Conservation (phyloP, 2,797 vertebrate species). For the Triplophysa bombifrons region DNA sequence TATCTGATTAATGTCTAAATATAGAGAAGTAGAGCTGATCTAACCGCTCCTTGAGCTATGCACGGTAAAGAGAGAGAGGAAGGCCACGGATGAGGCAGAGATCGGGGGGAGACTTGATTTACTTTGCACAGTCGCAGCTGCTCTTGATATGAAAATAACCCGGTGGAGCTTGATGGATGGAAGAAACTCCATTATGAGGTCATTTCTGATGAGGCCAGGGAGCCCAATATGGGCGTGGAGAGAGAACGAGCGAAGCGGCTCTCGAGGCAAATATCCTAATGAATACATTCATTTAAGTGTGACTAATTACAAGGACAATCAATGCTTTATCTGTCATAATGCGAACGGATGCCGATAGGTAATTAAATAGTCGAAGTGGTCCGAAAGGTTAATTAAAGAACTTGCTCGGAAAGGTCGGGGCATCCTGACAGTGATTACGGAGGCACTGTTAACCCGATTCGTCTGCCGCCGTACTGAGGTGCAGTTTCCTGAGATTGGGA, state of each 20-base stretch:
- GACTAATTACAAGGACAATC: constrained; percentile 43
- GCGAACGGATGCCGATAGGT: constrained; percentile 21
- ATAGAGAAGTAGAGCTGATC: constrained; percentile 29
- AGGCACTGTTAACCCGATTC: constrained; percentile 9
- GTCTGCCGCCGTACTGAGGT: neutral
- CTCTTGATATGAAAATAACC: constrained; percentile 38
- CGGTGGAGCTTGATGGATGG: constrained; percentile 21
- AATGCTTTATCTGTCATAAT: constrained; percentile 37
- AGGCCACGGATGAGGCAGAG: constrained; percentile 19
- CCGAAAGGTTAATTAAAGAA: constrained; percentile 50
- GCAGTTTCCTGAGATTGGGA: constrained; percentile 18
- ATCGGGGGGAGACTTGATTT: constrained; percentile 37
- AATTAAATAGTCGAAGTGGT: constrained; percentile 40
- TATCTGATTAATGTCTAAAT: constrained; percentile 49
- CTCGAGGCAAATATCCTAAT: neutral
- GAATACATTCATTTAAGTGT: constrained; percentile 23
- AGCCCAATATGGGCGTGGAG: constrained; percentile 3
- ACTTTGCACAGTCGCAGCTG: constrained; percentile 38
- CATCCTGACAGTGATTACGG: constrained; percentile 27
- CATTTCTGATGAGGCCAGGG: constrained; percentile 20
- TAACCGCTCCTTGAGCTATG: constrained; percentile 14
- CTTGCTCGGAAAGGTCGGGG: constrained; percentile 45
- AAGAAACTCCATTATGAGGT: constrained; percentile 24
- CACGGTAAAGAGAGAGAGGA: neutral
- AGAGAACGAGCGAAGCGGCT: neutral